Evolutionary conservation across 2,113 vertebrate species (phyloP), one percentile per base, ranked within the genome.

Genomic region (Hylia prasina): DNA sequence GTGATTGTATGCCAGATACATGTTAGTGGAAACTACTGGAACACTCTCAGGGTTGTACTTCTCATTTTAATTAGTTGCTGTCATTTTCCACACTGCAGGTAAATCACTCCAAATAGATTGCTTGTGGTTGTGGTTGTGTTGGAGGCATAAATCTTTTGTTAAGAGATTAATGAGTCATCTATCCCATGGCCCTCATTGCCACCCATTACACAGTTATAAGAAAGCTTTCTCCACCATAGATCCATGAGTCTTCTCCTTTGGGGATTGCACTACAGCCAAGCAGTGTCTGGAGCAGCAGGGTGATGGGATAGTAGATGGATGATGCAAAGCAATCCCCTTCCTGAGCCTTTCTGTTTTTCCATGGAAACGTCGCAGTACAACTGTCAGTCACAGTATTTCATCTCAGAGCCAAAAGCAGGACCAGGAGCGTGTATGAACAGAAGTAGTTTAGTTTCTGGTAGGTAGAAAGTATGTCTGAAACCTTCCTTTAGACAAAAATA

Each of bases 381-480:
- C 10, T 0, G 1, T 23, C 39, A 42, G 20, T 45, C 20, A 6
- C 6, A 1, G 7, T 21, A 10, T 35, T 64, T 64, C 53, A n/a
- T 7, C 37, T 64, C 14, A 3, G 35, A 37, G n/a, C 40, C 40
- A 35, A 28, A 19, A 37, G 13, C 39, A 39, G 31, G 48, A 61
- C 13, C 13, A 2, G 2, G 7, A 30, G 8, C 30, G 35, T 18
- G 23, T 13, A 23, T 54, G 44, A 80, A 31, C 15, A 76, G 14
- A 57, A 78, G 18, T 3, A 24, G 7, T 50, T 72, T 42, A 28
- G 6, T 21, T 33, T 33, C 42, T 68, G 28, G 3, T 27, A 40
- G 35, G 12, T 4, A 63, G 63, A 39, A 72, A 51, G 4, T 15
- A 27, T 35, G 18, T 27, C 40, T 81, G 40, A 72, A 65, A 51